Evolutionary conservation across 2,888 invertebrate genomes (phyloP).

Genomic region (Diloba caeruleocephala): DNA sequence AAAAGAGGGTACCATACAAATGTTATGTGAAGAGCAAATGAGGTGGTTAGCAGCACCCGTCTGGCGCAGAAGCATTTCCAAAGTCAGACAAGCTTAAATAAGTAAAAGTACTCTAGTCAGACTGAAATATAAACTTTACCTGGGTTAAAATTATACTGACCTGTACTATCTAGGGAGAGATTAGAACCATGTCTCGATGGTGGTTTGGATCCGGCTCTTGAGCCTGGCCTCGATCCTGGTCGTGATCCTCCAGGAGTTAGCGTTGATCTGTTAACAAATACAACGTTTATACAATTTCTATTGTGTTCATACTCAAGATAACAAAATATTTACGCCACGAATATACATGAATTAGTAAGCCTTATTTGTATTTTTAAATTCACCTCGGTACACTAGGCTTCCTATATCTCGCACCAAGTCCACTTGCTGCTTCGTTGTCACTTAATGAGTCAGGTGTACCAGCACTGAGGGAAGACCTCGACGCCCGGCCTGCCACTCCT

Average conservation of each 20-base stretch:
- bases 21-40: not conserved
- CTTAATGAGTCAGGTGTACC: slow-evolving; percentile 97
- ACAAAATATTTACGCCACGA: too few species aligned
- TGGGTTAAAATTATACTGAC: slow-evolving; percentile 86
- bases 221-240: slow-evolving; percentile 95
- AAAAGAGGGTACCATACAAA: not conserved
- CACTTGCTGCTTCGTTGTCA: slow-evolving; percentile 95
- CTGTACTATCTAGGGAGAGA: slow-evolving; percentile 96
- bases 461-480: slow-evolving; percentile 94
- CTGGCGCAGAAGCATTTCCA: not conserved
- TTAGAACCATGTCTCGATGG: slow-evolving; percentile 98
- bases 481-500: slow-evolving; percentile 89
- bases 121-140: too few species aligned
- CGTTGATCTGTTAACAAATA: slow-evolving; percentile 86
- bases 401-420: slow-evolving; percentile 91
- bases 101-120: too few species aligned
- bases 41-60: not conserved
- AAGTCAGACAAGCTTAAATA: too few species aligned
- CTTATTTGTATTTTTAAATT: slow-evolving; percentile 5
- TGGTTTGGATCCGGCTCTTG: slow-evolving; percentile 96
- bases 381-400: slow-evolving; percentile 91
- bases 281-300: too few species aligned
- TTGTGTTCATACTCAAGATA: too few species aligned
- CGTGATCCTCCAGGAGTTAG: slow-evolving; percentile 94
- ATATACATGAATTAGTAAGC: too few species aligned